phyloP scores from a whole-genome alignment of 1,140 invertebrate genomes.

The Prorops nasuta region DNA sequence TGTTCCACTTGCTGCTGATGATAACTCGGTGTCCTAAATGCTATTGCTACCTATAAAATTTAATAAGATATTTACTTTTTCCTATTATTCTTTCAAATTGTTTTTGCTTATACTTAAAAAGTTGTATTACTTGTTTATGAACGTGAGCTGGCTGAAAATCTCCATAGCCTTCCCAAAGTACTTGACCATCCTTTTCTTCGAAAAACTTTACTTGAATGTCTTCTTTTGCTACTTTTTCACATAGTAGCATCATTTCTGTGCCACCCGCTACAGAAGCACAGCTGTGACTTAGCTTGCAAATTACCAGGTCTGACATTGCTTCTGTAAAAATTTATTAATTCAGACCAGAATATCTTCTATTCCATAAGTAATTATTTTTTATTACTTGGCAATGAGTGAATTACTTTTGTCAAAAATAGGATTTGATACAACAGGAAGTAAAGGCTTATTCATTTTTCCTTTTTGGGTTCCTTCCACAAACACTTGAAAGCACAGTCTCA shows the following conservation, averaged over 20 bases:
- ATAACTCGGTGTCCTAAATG: slow-evolving; percentile 81
- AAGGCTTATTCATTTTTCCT: slow-evolving; percentile 76
- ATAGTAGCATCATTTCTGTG: slow-evolving; percentile 87
- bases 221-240: slow-evolving; percentile 89
- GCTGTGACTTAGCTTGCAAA: slow-evolving; percentile 82
- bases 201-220: slow-evolving; percentile 90
- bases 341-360: slow-evolving; percentile 2
- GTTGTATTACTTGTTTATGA: slow-evolving; percentile 84
- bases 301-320: slow-evolving; percentile 88
- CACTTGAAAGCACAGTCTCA: slow-evolving; percentile 94
- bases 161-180: slow-evolving; percentile 82
- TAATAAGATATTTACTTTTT: too few species aligned
- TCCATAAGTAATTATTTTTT: too few species aligned
- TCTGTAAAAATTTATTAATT: slow-evolving; percentile 64
- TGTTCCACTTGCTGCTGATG: slow-evolving; percentile 65
- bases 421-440: slow-evolving; percentile 87
- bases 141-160: slow-evolving; percentile 88
- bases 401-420: slow-evolving; percentile 94
- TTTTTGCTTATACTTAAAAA: too few species aligned
- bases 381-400: too few species aligned
- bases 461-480: slow-evolving; percentile 76
- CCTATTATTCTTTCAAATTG: too few species aligned
- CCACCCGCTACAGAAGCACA: slow-evolving; percentile 81
- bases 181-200: slow-evolving; percentile 72
- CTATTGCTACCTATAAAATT: slow-evolving; percentile 69